Percentiles rank a stretch among this genome's conserved stretches.
phyloP scores from a whole-genome alignment of 1,140 invertebrate species.

The Dendrolimus punctatus region DNA sequence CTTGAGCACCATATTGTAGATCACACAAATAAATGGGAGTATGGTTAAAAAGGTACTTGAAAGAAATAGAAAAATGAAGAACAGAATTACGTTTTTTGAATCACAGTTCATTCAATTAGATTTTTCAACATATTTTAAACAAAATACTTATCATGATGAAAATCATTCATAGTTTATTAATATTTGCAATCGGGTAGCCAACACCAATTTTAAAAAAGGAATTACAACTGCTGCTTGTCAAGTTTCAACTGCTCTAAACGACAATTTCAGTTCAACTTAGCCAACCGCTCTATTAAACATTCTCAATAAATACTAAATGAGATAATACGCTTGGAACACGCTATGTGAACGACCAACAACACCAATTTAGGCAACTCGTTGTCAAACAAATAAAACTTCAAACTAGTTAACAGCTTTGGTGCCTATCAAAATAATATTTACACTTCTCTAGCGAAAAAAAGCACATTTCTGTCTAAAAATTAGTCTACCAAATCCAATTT shows the following conservation, averaged over 20 bases:
- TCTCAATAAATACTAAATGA: constrained; percentile 35
- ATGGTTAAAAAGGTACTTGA: too few species aligned
- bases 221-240: constrained; percentile 7
- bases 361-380: constrained; percentile 24
- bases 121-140: too few species aligned
- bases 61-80: too few species aligned
- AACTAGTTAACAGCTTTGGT: neutral
- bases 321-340: constrained; percentile 38
- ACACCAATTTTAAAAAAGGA: constrained; percentile 8
- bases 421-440: too few species aligned
- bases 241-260: constrained; percentile 12
- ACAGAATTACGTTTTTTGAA: too few species aligned
- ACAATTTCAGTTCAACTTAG: constrained; percentile 49
- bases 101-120: too few species aligned
- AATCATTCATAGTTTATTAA: neutral
- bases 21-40: too few species aligned
- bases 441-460: too few species aligned
- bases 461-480: too few species aligned
- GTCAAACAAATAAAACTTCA: constrained; percentile 12
- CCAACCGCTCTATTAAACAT: constrained; percentile 32
- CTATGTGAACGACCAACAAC: constrained; percentile 27
- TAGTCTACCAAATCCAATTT: too few species aligned
- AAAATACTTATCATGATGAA: too few species aligned
- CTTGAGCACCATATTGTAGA: too few species aligned
- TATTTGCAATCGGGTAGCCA: neutral